Conservation (phyloP, 2,113 vertebrate species). For the Peucedramus taeniatus region DNA sequence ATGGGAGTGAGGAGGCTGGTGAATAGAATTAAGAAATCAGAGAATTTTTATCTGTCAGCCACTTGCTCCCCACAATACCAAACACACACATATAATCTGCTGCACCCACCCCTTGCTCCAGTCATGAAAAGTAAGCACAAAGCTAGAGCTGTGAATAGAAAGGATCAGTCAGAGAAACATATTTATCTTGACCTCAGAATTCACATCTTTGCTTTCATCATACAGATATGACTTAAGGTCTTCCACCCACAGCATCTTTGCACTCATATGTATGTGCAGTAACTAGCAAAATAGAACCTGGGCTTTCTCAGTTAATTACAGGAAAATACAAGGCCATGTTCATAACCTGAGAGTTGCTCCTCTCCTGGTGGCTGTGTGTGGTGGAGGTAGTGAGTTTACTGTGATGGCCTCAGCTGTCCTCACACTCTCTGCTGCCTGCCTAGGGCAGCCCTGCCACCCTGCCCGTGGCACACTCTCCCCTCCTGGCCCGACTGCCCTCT, state of each 20-base stretch:
- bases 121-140: background rate
- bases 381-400: background rate
- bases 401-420: background rate
- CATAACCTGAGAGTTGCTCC: background rate
- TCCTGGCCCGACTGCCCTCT: rapidly evolving
- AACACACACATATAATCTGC: background rate
- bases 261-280: background rate
- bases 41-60: background rate
- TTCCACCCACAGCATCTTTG: background rate
- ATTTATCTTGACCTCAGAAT: background rate
- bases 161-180: background rate
- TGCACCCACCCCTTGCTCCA: background rate
- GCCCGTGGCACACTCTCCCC: rapidly evolving
- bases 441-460: background rate
- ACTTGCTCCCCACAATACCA: background rate
- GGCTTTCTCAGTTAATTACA: background rate
- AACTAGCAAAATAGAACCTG: background rate
- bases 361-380: background rate
- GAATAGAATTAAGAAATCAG: background rate
- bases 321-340: background rate
- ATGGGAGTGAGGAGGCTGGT: background rate
- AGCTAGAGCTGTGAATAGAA: background rate
- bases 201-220: background rate
- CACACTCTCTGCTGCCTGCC: background rate
- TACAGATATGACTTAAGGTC: background rate